Evolutionary conservation across 2,797 vertebrate genomes (phyloP).

Genomic region (Erethizon dorsatum): DNA sequence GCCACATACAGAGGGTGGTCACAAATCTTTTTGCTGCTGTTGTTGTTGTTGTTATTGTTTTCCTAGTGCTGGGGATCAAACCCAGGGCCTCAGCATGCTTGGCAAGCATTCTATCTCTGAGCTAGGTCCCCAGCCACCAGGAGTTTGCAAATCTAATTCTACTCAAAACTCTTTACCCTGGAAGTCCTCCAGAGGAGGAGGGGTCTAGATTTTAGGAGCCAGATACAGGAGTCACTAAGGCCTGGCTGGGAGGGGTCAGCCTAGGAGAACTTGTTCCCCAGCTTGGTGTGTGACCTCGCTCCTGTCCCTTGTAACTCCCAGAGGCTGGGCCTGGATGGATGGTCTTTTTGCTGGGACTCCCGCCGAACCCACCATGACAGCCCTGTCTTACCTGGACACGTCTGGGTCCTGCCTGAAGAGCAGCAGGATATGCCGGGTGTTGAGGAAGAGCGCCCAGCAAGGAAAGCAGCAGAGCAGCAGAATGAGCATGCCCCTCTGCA

Average conservation of each 20-base stretch:
- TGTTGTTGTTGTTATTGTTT: background rate
- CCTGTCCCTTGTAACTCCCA: background rate
- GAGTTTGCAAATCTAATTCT: background rate
- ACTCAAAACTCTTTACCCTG: background rate
- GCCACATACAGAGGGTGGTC: background rate
- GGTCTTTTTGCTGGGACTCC: background rate
- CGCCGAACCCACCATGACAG: rapidly evolving
- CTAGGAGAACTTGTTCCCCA: background rate
- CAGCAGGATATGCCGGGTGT: conserved; percentile 92
- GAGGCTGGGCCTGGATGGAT: background rate
- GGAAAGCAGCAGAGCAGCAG: conserved; percentile 95
- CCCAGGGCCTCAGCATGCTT: background rate
- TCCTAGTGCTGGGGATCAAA: background rate
- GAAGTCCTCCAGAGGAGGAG: background rate
- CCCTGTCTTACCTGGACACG: conserved; percentile 92
- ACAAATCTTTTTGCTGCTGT: background rate
- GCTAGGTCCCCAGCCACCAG: background rate
- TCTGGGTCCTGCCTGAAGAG: conserved; percentile 91
- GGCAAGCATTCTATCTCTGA: background rate
- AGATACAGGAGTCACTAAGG: background rate
- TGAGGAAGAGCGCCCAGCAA: conserved; percentile 96
- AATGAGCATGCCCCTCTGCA: conserved; percentile 93
- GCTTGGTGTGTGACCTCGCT: background rate
- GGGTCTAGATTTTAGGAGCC: background rate
- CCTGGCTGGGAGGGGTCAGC: background rate